Percentiles rank a stretch among this genome's conserved stretches.
Conservation (phyloP, 2,797 vertebrate species). For the Eulemur rubriventer region DNA sequence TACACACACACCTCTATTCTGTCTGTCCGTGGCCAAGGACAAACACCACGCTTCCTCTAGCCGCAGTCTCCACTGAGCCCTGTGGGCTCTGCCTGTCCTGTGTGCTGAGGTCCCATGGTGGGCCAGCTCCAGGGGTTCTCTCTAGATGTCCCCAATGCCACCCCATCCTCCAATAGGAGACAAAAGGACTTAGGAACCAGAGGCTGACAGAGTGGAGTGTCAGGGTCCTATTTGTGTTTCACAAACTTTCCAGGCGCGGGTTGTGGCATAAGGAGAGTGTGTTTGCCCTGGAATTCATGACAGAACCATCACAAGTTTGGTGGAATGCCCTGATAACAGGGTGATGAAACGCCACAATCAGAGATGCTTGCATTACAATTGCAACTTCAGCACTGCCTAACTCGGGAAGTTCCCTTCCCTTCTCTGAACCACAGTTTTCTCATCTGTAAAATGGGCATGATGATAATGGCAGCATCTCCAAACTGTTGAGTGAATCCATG, state of each 20-base stretch:
- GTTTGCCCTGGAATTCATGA: background rate
- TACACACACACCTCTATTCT: background rate
- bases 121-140: background rate
- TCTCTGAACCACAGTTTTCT: background rate
- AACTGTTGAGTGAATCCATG: background rate
- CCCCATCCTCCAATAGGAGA: background rate
- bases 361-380: background rate
- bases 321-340: background rate
- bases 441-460: background rate
- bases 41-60: background rate
- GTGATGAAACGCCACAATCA: background rate
- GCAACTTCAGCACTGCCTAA: background rate
- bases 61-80: background rate
- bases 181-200: background rate
- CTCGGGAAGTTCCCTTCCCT: background rate
- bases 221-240: background rate
- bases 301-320: background rate
- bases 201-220: background rate
- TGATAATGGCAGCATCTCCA: background rate
- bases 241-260: background rate
- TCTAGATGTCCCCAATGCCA: accelerated
- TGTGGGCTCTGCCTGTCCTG: background rate
- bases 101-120: background rate
- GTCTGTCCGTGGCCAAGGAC: background rate
- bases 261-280: background rate